These are phyloP conservation scores for Pelusios castaneus DNA, from an alignment of 2,113 vertebrate genomes.

Conservation along the genomic window DNA sequence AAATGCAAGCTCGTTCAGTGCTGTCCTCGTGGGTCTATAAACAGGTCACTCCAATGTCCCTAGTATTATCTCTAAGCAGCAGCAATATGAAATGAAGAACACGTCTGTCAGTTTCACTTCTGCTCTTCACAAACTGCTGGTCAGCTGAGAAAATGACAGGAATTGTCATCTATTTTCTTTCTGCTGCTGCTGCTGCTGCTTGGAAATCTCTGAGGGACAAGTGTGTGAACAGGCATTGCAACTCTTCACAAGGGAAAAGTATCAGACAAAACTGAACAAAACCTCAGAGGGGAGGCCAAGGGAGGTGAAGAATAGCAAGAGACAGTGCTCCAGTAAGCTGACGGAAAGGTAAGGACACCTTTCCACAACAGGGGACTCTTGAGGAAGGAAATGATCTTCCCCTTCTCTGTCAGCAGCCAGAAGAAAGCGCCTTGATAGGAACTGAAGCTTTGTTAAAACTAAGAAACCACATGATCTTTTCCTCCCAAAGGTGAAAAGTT, in stretches of 20 bases:
- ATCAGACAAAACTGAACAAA: background rate
- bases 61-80: background rate
- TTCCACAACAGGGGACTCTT: background rate
- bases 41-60: background rate
- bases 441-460: background rate
- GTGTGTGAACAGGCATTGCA: background rate
- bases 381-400: background rate
- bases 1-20: background rate
- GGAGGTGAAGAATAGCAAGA: background rate
- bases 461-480: background rate
- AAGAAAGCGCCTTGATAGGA: background rate
- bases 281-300: background rate
- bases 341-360: background rate
- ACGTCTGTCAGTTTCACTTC: slow-evolving; percentile 24
- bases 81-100: background rate
- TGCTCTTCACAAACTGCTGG: slow-evolving; percentile 19
- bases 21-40: slow-evolving; percentile 20
- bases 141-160: background rate
- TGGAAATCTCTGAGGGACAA: background rate
- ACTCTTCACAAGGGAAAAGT: background rate
- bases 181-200: background rate
- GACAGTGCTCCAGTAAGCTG: background rate
- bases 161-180: slow-evolving; percentile 14
- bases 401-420: background rate
- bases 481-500: background rate